phyloP scores from a whole-genome alignment of 2,113 vertebrate genomes.

The Rhinoptilus africanus region DNA sequence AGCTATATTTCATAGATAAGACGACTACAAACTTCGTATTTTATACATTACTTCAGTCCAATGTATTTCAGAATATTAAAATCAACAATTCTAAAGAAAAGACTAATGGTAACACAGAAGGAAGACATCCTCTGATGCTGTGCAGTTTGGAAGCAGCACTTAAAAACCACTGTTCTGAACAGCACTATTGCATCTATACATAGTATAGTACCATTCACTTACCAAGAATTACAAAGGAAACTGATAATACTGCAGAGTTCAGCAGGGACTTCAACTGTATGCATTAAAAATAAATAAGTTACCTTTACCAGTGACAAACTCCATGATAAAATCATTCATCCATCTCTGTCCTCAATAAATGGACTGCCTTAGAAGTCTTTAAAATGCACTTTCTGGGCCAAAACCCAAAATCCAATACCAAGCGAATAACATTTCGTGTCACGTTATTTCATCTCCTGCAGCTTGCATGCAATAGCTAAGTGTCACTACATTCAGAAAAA shows the following conservation, averaged over 20 bases:
- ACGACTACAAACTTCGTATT: background rate
- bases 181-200: background rate
- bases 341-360: background rate
- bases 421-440: background rate
- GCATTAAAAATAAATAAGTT: background rate
- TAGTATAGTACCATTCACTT: background rate
- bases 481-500: background rate
- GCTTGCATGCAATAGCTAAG: background rate
- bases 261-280: background rate
- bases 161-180: background rate
- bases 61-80: background rate
- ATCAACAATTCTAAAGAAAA: background rate
- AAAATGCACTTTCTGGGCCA: background rate
- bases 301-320: background rate
- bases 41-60: background rate
- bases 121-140: background rate
- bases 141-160: background rate
- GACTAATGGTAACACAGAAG: background rate
- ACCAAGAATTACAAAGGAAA: background rate
- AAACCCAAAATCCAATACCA: background rate
- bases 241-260: background rate
- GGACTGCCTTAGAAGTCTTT: background rate
- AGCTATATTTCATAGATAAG: background rate
- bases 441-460: background rate
- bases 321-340: background rate